Evolutionary conservation across 2,888 invertebrate genomes (phyloP), one percentile per base, ranked within the genome.

Genomic region (Xiphydria camelus): DNA sequence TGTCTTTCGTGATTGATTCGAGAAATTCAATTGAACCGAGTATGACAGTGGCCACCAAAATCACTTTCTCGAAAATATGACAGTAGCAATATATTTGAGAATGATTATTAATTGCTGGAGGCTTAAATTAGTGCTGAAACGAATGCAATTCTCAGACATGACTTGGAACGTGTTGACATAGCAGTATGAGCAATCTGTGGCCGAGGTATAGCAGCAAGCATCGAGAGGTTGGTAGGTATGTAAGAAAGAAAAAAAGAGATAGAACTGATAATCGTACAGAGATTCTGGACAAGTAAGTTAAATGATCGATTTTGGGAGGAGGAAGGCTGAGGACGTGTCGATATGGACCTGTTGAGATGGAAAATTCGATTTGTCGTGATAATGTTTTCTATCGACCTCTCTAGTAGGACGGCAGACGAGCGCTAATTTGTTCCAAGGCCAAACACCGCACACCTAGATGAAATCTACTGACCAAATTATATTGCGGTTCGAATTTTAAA

Each of bases 131-230:
- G 59, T 62, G 63, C 60, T 64, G 55, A 55, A 63, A 67, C 53
- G 49, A 60, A 64, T 65, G 64, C 61, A 63, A 61, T 61, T 63
- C 61, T 63, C 61, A 65, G 60, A 64, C 57, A 64, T 64, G 61
- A 64, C 55, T 57, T 54, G 49, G 61, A 61, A 65, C 49, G 62
- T 66, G 61, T 71, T 64, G 61, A 68, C 68, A 66, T 66, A 70
- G 66, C 69, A 68, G 62, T 68, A 66, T 68, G 66, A 71, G 73
- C 70, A 60, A 64, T 66, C 65, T 59, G 64, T 72, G 66, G 70
- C 71, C 70, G 73, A 75, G 66, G 65, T 72, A 73, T 67, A 75
- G 71, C 71, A 70, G 70, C 70, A 75, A 75, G 73, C 74, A 73
- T 68, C 66, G 62, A 73, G 63, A 70, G 69, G 62, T 73, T 68